Evolutionary conservation across 2,797 vertebrate genomes (phyloP).

Genomic region (Pelochelys cantorii): DNA sequence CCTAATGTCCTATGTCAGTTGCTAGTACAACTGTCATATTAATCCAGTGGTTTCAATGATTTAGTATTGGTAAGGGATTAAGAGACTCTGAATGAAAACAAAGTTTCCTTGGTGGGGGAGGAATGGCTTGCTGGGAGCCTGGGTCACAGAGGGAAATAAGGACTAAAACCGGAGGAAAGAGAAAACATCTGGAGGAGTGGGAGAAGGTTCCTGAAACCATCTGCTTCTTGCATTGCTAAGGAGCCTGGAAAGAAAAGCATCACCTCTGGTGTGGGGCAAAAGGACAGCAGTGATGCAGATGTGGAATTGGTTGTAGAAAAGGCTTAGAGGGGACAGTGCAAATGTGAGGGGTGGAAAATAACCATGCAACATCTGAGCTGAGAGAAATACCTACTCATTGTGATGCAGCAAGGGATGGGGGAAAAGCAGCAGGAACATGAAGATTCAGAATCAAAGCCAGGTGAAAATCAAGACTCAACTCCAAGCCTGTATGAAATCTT

Average conservation of each 20-base stretch:
- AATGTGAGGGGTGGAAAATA: accelerated
- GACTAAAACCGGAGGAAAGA: constrained; percentile 30
- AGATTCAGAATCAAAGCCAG: constrained; percentile 7
- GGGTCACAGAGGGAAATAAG: constrained; percentile 39
- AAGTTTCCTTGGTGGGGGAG: constrained; percentile 7
- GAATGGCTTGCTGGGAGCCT: constrained; percentile 20
- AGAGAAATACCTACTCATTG: not conserved
- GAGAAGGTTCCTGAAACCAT: not conserved
- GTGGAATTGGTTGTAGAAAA: not conserved
- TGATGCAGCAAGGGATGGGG: not conserved
- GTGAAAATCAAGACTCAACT: not conserved
- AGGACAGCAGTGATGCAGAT: not conserved
- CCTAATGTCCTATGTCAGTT: constrained; percentile 2
- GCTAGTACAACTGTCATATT: constrained; percentile 15
- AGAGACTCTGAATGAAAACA: constrained; percentile 39
- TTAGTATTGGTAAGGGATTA: constrained; percentile 34
- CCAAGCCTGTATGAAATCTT: not conserved
- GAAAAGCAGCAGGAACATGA: not conserved
- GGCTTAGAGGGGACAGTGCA: not conserved
- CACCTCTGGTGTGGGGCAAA: not conserved
- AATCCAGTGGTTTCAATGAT: constrained; percentile 28
- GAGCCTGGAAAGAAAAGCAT: not conserved
- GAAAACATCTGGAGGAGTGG: constrained; percentile 21
- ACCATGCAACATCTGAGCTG: not conserved
- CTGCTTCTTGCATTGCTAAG: not conserved